Base-by-base conservation (phyloP, 2,797 vertebrate genomes). In the Tadarida brasiliensis region DNA sequence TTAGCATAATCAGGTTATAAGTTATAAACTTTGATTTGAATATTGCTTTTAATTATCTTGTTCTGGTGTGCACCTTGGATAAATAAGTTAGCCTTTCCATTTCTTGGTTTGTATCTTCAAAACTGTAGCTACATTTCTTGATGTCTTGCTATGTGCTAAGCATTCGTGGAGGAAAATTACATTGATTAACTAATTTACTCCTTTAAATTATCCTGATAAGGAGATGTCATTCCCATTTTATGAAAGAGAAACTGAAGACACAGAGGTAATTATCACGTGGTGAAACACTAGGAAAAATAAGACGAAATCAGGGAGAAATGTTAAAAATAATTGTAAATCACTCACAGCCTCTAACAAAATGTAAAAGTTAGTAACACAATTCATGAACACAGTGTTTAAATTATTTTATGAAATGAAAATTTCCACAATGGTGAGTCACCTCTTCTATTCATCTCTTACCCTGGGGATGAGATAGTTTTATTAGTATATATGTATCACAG, bases 71-170 rank as follows among this genome's bases (percentile, higher is more conserved):
- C 11, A 90, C 3, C 1, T 57, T 86, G 2, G n/a, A 78, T 39
- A 87, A 68, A 90, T 70, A 57, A 80, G 57, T 73, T 85, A 80
- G 15, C 4, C 19, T 63, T 68, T 78, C 26, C 3, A 28, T 88
- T 77, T 74, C 2, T 87, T 76, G 8, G 5, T 94, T 56, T 97
- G 5, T 65, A 92, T 90, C 35, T 59, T 94, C n/a, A 73, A 94
- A 87, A 70, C 35, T 17, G 5, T 65, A 74, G 30, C 30, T 54
- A 94, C 19, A 73, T 78, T 20, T 65, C 33, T 82, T 86, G n/a
- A 47, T 77, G 19, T 93, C 61, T 85, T 94, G 54, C 56, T 88
- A 73, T 44, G 8, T 71, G 28, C 26, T 83, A 88, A 85, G 9
- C 0, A 76, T 92, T 90, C 7, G 14, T 94, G 22, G 92, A 94